These are phyloP conservation scores for Oscheius sp. DNA, from an alignment of 2,888 invertebrate species.

Conservation along the genomic window DNA sequence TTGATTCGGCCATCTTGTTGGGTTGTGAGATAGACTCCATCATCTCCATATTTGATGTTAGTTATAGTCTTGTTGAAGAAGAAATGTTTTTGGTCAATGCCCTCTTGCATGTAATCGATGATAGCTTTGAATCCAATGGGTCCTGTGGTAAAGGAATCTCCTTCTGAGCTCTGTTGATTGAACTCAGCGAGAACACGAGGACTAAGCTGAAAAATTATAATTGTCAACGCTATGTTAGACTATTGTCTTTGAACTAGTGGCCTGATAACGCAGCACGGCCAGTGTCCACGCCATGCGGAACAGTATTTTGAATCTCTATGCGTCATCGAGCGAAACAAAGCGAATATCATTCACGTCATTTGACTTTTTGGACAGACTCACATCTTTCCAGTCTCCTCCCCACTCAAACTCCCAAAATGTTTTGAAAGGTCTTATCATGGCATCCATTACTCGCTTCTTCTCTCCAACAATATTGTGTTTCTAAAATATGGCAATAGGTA, in stretches of 20 bases:
- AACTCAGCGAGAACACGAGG: conserved; percentile 60
- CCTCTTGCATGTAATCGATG: conserved; percentile 47
- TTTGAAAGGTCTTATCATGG: conserved; percentile 56
- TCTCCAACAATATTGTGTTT: conserved; percentile 42
- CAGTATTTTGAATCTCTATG: background rate
- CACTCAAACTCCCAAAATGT: conserved; percentile 67
- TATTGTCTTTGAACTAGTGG: no score
- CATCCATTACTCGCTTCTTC: conserved; percentile 53
- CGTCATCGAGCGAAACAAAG: conserved; percentile 8
- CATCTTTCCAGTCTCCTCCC: conserved; percentile 63
- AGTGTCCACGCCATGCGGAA: no score
- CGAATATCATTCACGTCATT: background rate
- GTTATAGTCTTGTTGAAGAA: conserved; percentile 54
- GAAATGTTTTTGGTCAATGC: conserved; percentile 40
- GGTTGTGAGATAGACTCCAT: conserved; percentile 20
- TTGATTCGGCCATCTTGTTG: conserved; percentile 29
- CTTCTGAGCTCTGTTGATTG: conserved; percentile 60
- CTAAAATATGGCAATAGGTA: conserved; percentile 9
- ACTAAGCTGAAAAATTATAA: conserved; percentile 56
- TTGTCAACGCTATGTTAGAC: no score
- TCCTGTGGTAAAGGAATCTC: conserved; percentile 57
- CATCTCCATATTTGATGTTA: conserved; percentile 50
- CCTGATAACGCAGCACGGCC: no score
- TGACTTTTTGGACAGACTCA: conserved; percentile 29
- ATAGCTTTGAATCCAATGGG: conserved; percentile 61